These are phyloP conservation scores for Heloderma charlesbogerti DNA, from an alignment of 2,113 vertebrate genomes.

Conservation along the genomic window DNA sequence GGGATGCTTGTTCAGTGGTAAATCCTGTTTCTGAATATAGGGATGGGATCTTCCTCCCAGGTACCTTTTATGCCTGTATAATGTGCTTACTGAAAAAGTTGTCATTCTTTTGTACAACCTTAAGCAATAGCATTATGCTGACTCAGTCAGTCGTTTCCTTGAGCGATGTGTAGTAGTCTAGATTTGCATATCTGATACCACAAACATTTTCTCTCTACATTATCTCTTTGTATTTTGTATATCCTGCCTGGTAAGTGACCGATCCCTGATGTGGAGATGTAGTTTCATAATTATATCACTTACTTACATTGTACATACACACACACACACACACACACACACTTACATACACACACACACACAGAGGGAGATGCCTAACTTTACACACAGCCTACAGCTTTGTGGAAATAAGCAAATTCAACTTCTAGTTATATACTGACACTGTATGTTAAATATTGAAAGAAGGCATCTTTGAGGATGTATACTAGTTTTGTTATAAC, in stretches of 20 bases:
- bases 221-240: background rate
- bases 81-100: background rate
- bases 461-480: background rate
- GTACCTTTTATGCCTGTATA: background rate
- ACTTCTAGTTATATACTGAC: background rate
- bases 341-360: background rate
- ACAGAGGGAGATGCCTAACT: background rate
- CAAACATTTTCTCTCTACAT: background rate
- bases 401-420: background rate
- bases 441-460: background rate
- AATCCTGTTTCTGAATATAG: background rate
- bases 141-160: conserved; percentile 55
- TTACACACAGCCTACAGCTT: background rate
- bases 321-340: background rate
- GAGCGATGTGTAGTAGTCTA: conserved; percentile 57
- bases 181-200: conserved; percentile 36
- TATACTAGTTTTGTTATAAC: background rate
- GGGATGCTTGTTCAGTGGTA: no score
- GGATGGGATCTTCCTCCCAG: background rate
- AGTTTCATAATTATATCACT: background rate
- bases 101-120: conserved; percentile 29
- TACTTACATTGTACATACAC: background rate
- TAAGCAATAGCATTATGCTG: conserved; percentile 50
- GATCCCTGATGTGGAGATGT: background rate
- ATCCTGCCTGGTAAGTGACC: background rate